Evolutionary conservation across 2,888 invertebrate species (phyloP).

Genomic region (Hedya salicella): DNA sequence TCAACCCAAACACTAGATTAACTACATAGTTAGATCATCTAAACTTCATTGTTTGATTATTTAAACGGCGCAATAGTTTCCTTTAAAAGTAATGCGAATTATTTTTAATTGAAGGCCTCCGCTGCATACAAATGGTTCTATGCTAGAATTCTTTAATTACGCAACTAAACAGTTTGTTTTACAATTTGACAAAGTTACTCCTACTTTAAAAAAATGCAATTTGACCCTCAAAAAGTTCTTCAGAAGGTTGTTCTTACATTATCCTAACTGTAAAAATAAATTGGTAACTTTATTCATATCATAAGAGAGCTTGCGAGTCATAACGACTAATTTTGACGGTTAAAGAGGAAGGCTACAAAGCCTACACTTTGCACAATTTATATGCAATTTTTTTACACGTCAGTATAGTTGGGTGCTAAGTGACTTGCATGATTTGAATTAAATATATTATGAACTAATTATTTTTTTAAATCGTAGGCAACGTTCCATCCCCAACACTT

Average conservation of each 20-base stretch:
- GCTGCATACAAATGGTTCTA: background rate
- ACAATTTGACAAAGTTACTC: background rate
- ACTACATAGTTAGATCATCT: too few species aligned
- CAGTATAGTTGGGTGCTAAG: background rate
- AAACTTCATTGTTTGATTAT: too few species aligned
- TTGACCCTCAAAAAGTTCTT: background rate
- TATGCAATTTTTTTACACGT: background rate
- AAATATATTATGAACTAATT: background rate
- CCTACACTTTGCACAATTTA: background rate
- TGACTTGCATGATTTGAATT: background rate
- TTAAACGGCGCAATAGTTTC: too few species aligned
- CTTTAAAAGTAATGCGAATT: too few species aligned
- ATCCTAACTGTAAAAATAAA: background rate
- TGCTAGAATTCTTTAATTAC: background rate
- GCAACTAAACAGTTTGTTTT: slow-evolving; percentile 9
- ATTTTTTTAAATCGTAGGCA: too few species aligned
- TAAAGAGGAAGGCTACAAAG: background rate
- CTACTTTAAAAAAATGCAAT: background rate
- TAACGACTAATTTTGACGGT: background rate
- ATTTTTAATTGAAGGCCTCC: background rate
- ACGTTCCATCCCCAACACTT: too few species aligned
- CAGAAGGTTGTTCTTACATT: background rate
- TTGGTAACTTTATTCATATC: background rate
- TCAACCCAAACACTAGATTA: too few species aligned
- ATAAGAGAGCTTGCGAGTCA: slow-evolving; percentile 3